Conservation (phyloP, 2,888 invertebrate species). For the Drosophila anceps region DNA sequence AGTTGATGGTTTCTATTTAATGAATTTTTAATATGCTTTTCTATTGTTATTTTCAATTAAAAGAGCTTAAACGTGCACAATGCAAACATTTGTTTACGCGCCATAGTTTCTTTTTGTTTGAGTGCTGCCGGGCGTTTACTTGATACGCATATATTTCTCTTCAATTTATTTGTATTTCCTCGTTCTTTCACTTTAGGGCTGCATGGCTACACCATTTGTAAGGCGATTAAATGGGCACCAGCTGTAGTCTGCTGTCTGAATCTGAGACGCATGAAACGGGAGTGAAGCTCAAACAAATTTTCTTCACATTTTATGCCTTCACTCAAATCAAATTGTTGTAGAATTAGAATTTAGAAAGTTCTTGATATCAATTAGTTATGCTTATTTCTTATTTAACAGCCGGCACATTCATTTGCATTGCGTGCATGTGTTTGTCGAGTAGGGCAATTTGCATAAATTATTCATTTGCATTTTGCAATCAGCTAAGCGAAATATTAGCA, state of each 20-base stretch:
- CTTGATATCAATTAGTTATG: constrained; percentile 5
- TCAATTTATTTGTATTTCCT: constrained; percentile 11
- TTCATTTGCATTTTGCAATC: constrained; percentile 41
- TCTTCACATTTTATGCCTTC: not conserved
- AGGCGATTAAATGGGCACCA: constrained; percentile 46
- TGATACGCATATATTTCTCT: constrained; percentile 32
- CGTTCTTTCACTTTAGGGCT: not conserved
- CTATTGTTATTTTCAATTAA: constrained; percentile 60
- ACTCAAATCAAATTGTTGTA: not conserved
- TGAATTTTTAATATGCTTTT: constrained; percentile 72
- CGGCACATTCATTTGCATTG: not conserved
- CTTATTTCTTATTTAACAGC: not conserved
- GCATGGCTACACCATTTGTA: constrained; percentile 24
- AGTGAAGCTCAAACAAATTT: not conserved
- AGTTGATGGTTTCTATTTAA: constrained; percentile 68
- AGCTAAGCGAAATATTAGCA: constrained; percentile 50
- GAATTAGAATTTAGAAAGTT: not conserved
- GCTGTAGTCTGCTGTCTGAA: constrained; percentile 12
- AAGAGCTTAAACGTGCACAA: constrained; percentile 31
- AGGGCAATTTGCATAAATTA: constrained; percentile 43
- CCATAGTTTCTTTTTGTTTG: constrained; percentile 39
- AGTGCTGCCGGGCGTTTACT: constrained; percentile 38
- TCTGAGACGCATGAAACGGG: not conserved
- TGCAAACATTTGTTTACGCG: constrained; percentile 39
- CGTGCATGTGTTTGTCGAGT: not conserved